Evolutionary conservation across 2,797 vertebrate genomes (phyloP).

Genomic region (Erpetoichthys calabaricus): DNA sequence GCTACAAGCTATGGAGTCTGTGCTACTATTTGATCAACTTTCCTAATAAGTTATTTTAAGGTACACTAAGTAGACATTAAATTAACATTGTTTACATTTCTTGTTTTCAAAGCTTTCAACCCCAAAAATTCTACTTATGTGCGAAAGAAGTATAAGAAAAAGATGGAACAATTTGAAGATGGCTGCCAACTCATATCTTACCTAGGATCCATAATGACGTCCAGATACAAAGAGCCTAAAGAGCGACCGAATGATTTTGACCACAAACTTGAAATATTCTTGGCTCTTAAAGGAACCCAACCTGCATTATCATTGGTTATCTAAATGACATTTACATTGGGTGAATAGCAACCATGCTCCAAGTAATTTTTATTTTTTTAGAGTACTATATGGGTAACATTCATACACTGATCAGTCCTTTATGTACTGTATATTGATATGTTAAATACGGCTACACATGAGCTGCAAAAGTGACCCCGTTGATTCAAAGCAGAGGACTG

Average conservation of each 20-base stretch:
- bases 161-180: conserved; percentile 64
- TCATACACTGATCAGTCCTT: no score
- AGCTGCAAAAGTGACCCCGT: no score
- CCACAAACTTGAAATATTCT: conserved; percentile 56
- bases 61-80: no score
- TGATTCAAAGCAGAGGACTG: no score
- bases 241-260: conserved; percentile 59
- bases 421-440: no score
- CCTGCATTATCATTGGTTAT: conserved; percentile 18
- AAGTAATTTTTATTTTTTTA: no score
- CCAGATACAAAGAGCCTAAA: conserved; percentile 46
- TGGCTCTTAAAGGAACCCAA: conserved; percentile 45
- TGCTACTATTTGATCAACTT: no score
- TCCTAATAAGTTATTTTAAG: no score
- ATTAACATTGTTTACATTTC: neutral
- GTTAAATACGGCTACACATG: no score
- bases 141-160: conserved; percentile 60
- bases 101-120: conserved; percentile 62
- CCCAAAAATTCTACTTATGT: conserved; percentile 44
- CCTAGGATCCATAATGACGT: conserved; percentile 58
- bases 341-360: no score
- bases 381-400: no score
- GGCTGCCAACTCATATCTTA: conserved; percentile 72
- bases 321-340: neutral
- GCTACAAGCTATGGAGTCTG: no score